These are phyloP conservation scores for Sinopyrophorus schimmeli DNA, from an alignment of 2,888 invertebrate species.

Conservation along the genomic window DNA sequence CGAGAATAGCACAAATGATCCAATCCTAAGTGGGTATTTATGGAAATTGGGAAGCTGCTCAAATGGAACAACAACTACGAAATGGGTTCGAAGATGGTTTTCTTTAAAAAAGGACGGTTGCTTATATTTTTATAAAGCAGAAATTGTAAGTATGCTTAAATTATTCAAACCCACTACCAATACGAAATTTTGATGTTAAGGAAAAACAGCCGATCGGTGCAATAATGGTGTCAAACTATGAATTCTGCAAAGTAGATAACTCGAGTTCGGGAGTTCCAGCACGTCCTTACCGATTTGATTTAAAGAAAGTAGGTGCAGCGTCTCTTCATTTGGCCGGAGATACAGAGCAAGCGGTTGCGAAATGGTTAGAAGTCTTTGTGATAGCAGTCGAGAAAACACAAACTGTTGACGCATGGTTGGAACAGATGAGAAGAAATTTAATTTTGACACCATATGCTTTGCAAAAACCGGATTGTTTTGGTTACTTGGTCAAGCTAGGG, in stretches of 20 bases:
- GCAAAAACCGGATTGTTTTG: constrained; percentile 86
- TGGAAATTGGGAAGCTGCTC: constrained; percentile 71
- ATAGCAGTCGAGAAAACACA: constrained; percentile 70
- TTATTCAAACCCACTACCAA: not conserved
- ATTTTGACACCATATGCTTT: constrained; percentile 78
- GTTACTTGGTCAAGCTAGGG: constrained; percentile 87
- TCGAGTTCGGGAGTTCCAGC: constrained; percentile 69
- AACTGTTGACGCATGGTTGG: constrained; percentile 67
- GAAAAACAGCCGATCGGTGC: constrained; percentile 89
- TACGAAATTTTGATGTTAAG: constrained; percentile 56
- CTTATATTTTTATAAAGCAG: constrained; percentile 92
- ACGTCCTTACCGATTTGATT: constrained; percentile 66
- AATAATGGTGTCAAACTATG: constrained; percentile 82
- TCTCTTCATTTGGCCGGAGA: constrained; percentile 81
- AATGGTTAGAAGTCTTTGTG: constrained; percentile 78
- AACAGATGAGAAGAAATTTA: constrained; percentile 77
- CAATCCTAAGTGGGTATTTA: constrained; percentile 74
- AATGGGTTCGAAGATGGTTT: constrained; percentile 92
- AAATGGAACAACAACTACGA: constrained; percentile 58
- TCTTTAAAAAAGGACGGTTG: constrained; percentile 89
- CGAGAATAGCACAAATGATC: constrained; percentile 63
- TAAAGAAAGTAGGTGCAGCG: constrained; percentile 71
- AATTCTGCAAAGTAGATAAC: constrained; percentile 62
- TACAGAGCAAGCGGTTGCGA: constrained; percentile 68
- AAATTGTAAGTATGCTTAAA: constrained; percentile 66